These are phyloP conservation scores for Paramormyrops kingsleyae DNA, from an alignment of 2,113 vertebrate genomes.

Conservation along the genomic window DNA sequence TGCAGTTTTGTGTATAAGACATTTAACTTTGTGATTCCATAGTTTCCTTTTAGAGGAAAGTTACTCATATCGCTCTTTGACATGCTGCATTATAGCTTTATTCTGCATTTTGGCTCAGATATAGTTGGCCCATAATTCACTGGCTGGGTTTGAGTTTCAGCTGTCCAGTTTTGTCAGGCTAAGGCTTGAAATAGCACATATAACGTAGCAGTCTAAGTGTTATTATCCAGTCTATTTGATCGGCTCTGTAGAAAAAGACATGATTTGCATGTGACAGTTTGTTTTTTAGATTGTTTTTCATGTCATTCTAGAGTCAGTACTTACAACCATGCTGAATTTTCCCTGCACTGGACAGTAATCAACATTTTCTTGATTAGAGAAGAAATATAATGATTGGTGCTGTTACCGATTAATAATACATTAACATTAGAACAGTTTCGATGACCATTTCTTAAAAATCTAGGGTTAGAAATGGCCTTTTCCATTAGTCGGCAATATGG, in stretches of 20 bases:
- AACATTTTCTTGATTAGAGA: not conserved
- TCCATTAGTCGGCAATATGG: not conserved
- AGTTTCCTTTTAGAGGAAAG: not conserved
- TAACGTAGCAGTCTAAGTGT: not conserved
- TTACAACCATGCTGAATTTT: not conserved
- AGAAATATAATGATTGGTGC: not conserved
- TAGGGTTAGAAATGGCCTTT: not conserved
- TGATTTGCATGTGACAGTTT: not conserved
- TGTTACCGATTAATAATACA: not conserved
- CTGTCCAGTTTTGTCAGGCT: constrained; percentile 6
- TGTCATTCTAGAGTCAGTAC: not conserved
- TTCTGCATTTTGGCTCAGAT: not conserved
- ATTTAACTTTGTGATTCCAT: not conserved
- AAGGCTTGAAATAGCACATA: constrained; percentile 8
- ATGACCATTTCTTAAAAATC: not conserved
- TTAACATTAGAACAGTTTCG: not conserved
- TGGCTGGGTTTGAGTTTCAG: constrained; percentile 3
- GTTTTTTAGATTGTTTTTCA: not conserved
- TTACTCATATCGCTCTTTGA: not conserved
- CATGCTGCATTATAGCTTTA: not conserved
- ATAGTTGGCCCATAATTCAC: not conserved
- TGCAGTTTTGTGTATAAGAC: not conserved
- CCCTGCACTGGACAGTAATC: not conserved
- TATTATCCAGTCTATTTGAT: constrained; percentile 13
- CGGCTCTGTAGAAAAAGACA: not conserved